Evolutionary conservation across 2,113 vertebrate genomes (phyloP).

Genomic region (Megatriorchis doriae): DNA sequence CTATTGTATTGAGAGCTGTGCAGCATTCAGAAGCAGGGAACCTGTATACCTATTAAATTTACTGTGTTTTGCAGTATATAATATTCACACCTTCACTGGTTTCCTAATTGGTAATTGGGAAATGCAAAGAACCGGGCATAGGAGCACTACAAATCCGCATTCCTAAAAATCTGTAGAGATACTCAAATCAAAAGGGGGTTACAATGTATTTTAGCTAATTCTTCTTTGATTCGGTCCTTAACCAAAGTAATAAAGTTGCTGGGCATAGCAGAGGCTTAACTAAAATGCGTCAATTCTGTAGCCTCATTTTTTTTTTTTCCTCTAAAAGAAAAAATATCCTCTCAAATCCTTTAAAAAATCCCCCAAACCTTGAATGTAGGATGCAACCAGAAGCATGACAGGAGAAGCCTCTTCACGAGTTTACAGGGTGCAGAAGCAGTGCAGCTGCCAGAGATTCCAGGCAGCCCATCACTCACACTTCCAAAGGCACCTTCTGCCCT

Average conservation of each 20-base stretch:
- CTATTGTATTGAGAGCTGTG: background rate
- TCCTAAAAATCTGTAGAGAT: background rate
- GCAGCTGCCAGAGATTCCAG: background rate
- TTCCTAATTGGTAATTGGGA: background rate
- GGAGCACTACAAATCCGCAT: background rate
- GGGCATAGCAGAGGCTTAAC: background rate
- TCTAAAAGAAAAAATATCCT: background rate
- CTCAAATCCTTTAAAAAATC: background rate
- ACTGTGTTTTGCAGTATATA: background rate
- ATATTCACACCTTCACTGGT: background rate
- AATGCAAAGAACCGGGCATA: background rate
- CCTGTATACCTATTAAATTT: background rate
- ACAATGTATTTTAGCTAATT: background rate
- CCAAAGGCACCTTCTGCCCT: background rate
- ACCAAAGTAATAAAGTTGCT: background rate
- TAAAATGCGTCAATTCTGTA: background rate
- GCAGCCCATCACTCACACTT: background rate
- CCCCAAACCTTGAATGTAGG: background rate
- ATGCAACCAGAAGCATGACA: background rate
- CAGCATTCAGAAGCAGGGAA: background rate
- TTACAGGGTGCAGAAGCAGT: background rate
- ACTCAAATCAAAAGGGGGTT: background rate
- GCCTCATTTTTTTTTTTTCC: background rate
- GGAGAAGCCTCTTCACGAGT: background rate
- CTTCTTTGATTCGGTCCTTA: background rate